phyloP scores from a whole-genome alignment of 2,888 invertebrate species.

The Chloromyia formosa region DNA sequence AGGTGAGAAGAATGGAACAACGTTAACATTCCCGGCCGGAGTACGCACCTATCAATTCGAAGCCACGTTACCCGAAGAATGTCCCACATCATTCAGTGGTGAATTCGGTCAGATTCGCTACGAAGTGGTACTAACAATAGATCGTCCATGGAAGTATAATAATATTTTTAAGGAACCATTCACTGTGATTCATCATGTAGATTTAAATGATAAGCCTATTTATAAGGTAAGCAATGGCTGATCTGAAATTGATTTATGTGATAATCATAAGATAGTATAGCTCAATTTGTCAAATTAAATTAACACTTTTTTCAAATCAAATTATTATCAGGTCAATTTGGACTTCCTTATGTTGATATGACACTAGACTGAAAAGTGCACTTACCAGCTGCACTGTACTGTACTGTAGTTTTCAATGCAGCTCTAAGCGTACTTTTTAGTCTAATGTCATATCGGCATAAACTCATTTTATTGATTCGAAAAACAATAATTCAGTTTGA shows the following conservation, averaged over 20 bases:
- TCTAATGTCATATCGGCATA: no score
- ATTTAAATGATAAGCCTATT: constrained; percentile 72
- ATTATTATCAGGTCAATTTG: no score
- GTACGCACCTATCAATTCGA: constrained; percentile 78
- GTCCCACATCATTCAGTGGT: constrained; percentile 83
- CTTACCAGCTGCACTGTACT: no score
- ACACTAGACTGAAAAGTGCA: no score
- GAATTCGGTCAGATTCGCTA: constrained; percentile 79
- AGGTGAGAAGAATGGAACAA: constrained; percentile 66
- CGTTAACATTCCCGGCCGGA: constrained; percentile 76
- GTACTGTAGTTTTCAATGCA: no score
- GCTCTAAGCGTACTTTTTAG: no score
- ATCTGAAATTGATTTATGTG: no score
- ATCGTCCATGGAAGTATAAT: constrained; percentile 87
- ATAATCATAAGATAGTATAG: background rate
- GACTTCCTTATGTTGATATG: no score
- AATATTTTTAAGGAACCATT: constrained; percentile 80
- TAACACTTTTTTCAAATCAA: no score
- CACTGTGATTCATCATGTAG: constrained; percentile 78
- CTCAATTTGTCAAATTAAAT: background rate
- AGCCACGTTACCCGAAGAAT: constrained; percentile 67
- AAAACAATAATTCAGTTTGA: no score
- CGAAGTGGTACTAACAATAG: constrained; percentile 78
- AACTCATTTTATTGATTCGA: no score
- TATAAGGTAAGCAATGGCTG: constrained; percentile 23